phyloP scores from a whole-genome alignment of 2,113 vertebrate species.

The Nothocercus julius region DNA sequence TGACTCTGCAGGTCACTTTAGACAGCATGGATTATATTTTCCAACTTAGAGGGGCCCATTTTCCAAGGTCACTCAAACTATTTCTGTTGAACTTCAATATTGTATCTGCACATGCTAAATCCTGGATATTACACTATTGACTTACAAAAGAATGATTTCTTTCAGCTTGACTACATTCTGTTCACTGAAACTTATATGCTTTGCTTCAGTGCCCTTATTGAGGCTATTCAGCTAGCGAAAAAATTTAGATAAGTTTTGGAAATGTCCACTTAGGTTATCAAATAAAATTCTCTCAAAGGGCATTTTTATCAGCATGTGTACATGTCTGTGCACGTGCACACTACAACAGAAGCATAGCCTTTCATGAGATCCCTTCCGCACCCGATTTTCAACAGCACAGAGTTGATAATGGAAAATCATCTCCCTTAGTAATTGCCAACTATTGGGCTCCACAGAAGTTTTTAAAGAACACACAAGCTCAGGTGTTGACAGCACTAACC shows the following conservation, averaged over 20 bases:
- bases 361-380: background rate
- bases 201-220: constrained; percentile 19
- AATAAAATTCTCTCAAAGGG: background rate
- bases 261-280: background rate
- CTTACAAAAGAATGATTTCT: constrained; percentile 53
- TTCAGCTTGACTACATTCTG: constrained; percentile 46
- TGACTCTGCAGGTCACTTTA: constrained; percentile 58
- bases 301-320: too few species aligned
- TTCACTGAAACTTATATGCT: constrained; percentile 44
- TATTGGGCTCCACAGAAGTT: background rate
- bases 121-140: constrained; percentile 60
- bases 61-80: constrained; percentile 69
- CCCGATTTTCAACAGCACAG: background rate
- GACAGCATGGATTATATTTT: constrained; percentile 41
- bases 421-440: background rate
- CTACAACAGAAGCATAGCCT: background rate
- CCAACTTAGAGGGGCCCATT: constrained; percentile 2
- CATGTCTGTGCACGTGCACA: too few species aligned
- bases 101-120: constrained; percentile 46
- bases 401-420: background rate
- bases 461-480: too few species aligned
- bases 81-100: constrained; percentile 58
- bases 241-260: constrained; percentile 15
- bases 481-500: background rate
- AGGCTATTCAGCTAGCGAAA: constrained; percentile 38